Evolutionary conservation across 2,888 invertebrate genomes (phyloP).

Genomic region (Cerastis rubricosa): DNA sequence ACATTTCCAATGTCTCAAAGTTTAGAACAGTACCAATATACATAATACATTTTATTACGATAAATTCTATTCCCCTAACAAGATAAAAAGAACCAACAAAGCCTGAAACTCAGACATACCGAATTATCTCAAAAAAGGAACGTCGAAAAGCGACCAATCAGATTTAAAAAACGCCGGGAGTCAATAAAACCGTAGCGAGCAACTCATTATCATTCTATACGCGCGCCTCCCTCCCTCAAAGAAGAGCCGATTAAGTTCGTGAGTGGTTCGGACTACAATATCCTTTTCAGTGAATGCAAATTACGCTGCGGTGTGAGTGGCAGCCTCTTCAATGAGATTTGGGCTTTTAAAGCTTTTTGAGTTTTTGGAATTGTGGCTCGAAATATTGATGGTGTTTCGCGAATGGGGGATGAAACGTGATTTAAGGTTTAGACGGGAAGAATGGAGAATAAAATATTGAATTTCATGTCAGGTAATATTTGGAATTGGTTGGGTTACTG

Average conservation of each 20-base stretch:
- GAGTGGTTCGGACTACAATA: constrained; percentile 73
- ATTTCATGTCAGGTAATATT: constrained; percentile 9
- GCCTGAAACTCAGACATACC: constrained; percentile 45
- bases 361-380: constrained; percentile 37
- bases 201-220: constrained; percentile 65
- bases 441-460: constrained; percentile 8
- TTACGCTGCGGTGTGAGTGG: constrained; percentile 64
- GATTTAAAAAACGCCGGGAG: constrained; percentile 77
- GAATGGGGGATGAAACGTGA: background rate
- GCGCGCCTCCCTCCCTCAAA: constrained; percentile 47
- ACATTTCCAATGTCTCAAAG: constrained; percentile 23
- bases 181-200: constrained; percentile 76
- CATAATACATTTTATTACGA: constrained; percentile 38
- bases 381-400: constrained; percentile 31
- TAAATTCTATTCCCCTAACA: constrained; percentile 48
- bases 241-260: constrained; percentile 73
- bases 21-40: constrained; percentile 30
- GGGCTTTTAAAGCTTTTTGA: constrained; percentile 51
- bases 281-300: constrained; percentile 70
- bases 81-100: constrained; percentile 51
- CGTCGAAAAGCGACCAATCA: constrained; percentile 69
- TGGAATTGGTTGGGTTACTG: too few relatives aligned
- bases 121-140: constrained; percentile 50
- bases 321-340: constrained; percentile 50
- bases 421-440: background rate